A percentile compares a stretch with the other conserved stretches of the same genome.
Conservation (phyloP, 1,140 invertebrate species). For the Atta colombica region DNA sequence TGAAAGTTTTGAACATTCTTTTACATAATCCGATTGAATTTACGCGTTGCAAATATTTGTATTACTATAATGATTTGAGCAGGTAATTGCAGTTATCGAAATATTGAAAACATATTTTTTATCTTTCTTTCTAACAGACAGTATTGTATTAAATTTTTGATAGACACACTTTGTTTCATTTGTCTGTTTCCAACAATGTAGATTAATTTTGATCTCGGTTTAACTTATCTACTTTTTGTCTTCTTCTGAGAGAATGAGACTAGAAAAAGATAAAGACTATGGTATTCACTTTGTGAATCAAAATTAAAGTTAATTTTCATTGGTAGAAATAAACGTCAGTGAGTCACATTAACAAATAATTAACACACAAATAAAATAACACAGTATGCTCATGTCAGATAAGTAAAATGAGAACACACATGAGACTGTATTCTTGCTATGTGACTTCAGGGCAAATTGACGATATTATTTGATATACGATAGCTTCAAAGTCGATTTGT, state of each 20-base stretch:
- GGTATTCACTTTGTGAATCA: too few species aligned
- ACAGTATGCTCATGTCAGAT: not conserved
- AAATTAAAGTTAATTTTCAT: too few species aligned
- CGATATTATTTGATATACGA: not conserved
- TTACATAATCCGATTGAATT: not conserved
- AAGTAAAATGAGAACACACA: constrained; percentile 5
- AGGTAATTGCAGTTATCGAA: not conserved
- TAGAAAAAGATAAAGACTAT: too few species aligned
- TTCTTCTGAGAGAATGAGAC: too few species aligned
- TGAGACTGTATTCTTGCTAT: not conserved
- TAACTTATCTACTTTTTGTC: too few species aligned
- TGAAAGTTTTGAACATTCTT: not conserved
- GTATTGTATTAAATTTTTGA: not conserved
- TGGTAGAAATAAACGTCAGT: too few species aligned
- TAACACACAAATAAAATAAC: too few species aligned
- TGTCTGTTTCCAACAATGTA: not conserved
- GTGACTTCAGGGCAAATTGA: constrained; percentile 27
- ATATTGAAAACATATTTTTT: not conserved
- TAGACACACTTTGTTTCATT: not conserved
- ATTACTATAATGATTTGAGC: not conserved
- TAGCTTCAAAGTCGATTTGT: constrained; percentile 26
- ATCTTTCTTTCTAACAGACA: constrained; percentile 2
- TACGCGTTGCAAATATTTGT: not conserved
- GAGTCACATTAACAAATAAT: not conserved
- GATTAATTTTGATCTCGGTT: too few species aligned